Conservation (phyloP, 2,113 vertebrate genomes). For the Helogale parvula region DNA sequence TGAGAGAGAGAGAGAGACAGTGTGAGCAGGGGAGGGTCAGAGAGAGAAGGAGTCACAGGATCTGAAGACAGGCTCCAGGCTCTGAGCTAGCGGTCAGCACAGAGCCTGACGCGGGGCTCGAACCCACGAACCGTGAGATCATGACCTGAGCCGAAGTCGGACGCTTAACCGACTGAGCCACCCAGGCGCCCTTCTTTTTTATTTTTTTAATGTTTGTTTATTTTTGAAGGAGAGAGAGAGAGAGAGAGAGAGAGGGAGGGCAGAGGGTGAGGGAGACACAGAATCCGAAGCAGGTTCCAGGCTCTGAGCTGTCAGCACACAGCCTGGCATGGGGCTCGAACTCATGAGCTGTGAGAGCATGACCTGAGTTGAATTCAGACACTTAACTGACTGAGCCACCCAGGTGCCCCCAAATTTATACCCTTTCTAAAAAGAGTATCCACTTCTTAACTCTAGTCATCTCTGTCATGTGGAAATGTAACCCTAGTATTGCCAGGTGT, state of each 20-base stretch:
- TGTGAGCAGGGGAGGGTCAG: no score
- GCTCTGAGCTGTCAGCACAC: neutral
- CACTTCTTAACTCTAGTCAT: neutral
- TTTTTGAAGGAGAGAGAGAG: neutral
- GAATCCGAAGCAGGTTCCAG: neutral
- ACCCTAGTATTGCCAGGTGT: neutral
- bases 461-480: neutral
- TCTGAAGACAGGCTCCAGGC: no score
- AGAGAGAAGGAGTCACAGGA: no score
- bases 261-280: neutral
- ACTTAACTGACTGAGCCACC: neutral
- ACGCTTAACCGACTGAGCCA: no score
- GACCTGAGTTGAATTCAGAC: neutral
- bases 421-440: neutral
- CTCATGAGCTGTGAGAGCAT: neutral
- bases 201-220: neutral
- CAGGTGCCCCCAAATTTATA: neutral
- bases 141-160: no score
- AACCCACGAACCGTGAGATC: no score
- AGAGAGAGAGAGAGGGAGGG: neutral
- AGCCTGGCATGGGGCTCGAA: neutral
- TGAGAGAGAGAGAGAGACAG: neutral
- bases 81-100: no score
- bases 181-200: no score
- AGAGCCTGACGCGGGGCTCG: no score